phyloP scores from a whole-genome alignment of 2,797 vertebrate genomes.

The Acanthurus tractus region DNA sequence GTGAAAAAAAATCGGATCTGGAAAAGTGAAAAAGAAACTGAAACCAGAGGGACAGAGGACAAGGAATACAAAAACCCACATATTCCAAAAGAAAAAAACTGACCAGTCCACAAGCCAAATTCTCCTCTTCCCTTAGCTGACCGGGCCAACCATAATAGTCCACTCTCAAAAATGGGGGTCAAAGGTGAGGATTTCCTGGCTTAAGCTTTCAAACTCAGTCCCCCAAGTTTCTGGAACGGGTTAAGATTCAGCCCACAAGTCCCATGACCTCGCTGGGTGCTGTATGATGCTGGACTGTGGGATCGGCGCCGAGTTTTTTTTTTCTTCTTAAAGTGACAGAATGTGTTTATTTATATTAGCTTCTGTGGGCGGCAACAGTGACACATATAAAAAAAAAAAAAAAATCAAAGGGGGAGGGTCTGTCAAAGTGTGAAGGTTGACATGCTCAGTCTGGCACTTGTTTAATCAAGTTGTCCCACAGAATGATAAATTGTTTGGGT shows the following conservation, averaged over 20 bases:
- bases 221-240: neutral
- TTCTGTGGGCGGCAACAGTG: slow-evolving; percentile 44
- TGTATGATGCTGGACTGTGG: slow-evolving; percentile 13
- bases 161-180: slow-evolving; percentile 35
- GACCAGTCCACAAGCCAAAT: slow-evolving; percentile 46
- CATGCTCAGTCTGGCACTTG: slow-evolving; percentile 15
- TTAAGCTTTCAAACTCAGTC: slow-evolving; percentile 9
- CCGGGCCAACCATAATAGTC: slow-evolving; percentile 38
- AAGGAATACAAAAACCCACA: slow-evolving; percentile 14
- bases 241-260: slow-evolving; percentile 44
- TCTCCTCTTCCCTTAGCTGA: slow-evolving; percentile 20
- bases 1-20: neutral
- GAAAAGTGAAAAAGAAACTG: slow-evolving; percentile 1
- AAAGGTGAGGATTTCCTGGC: slow-evolving; percentile 51
- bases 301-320: slow-evolving; percentile 24
- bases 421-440: slow-evolving; percentile 44
- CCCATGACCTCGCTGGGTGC: slow-evolving; percentile 44
- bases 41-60: neutral
- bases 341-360: slow-evolving; percentile 59
- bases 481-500: slow-evolving; percentile 34
- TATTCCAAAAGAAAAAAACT: slow-evolving; percentile 33
- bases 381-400: slow-evolving; percentile 37
- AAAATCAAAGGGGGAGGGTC: slow-evolving; percentile 19
- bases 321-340: slow-evolving; percentile 21
- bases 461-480: slow-evolving; percentile 7